Evolutionary conservation across 2,888 invertebrate genomes (phyloP).

Genomic region (Drosophila tripunctata): DNA sequence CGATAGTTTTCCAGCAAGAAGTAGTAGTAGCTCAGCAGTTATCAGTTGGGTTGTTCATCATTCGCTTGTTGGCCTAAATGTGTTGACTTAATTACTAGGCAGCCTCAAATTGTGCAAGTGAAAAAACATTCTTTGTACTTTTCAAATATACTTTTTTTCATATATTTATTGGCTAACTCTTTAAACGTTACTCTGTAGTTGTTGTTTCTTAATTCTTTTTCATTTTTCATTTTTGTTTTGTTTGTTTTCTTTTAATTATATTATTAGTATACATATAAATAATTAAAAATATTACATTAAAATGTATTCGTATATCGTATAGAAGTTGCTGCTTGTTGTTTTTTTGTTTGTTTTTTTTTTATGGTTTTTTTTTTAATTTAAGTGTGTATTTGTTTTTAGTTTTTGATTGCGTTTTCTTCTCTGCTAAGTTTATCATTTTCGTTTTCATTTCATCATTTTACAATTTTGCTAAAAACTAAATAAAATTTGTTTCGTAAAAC

Average conservation of each 20-base stretch:
- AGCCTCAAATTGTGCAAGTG: conserved; percentile 26
- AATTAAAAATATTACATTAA: conserved; percentile 84
- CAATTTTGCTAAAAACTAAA: conserved; percentile 84
- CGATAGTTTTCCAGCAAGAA: background rate
- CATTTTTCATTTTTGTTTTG: conserved; percentile 55
- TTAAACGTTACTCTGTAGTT: conserved; percentile 78
- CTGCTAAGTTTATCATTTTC: conserved; percentile 36
- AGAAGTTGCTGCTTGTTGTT: conserved; percentile 74
- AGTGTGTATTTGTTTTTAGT: no score
- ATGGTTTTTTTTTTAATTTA: conserved; percentile 32
- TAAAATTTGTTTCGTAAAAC: conserved; percentile 75
- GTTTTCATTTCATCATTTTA: conserved; percentile 80
- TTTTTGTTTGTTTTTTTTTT: conserved; percentile 32
- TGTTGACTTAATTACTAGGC: conserved; percentile 52
- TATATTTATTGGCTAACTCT: conserved; percentile 82
- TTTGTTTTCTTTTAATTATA: conserved; percentile 73
- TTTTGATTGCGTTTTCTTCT: conserved; percentile 70
- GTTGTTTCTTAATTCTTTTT: conserved; percentile 67
- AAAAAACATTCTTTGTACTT: conserved; percentile 71
- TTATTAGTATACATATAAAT: conserved; percentile 84
- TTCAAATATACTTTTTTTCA: conserved; percentile 83
- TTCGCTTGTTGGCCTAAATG: conserved; percentile 24
- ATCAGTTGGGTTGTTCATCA: background rate
- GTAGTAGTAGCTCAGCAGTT: no score
- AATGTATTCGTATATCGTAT: conserved; percentile 83